Evolutionary conservation across 2,888 invertebrate species (phyloP).

Genomic region (Pammene aurita): DNA sequence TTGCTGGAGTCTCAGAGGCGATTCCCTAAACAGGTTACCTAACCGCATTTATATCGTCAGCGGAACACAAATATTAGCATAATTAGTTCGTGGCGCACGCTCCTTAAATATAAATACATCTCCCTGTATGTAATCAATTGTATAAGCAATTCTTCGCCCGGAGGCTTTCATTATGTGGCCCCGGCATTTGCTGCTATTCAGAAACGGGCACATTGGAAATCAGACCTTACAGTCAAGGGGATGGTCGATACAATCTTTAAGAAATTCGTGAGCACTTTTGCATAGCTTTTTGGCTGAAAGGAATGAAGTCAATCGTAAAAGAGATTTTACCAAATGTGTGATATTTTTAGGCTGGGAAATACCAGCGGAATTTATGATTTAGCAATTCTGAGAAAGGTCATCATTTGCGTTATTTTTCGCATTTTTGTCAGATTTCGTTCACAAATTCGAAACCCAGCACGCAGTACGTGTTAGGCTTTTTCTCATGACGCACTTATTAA

Average conservation of each 20-base stretch:
- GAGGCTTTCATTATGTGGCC: constrained; percentile 40
- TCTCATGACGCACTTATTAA: neutral
- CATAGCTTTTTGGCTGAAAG: constrained; percentile 38
- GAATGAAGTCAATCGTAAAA: constrained; percentile 42
- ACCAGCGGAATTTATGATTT: constrained; percentile 32
- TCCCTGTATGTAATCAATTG: constrained; percentile 52
- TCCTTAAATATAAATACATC: constrained; percentile 59
- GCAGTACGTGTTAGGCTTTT: neutral
- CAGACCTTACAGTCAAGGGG: constrained; percentile 38
- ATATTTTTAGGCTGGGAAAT: constrained; percentile 34
- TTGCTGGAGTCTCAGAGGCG: constrained; percentile 69
- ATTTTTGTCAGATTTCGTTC: neutral
- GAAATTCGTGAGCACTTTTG: constrained; percentile 35
- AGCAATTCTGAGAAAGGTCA: constrained; percentile 19
- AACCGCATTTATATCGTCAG: constrained; percentile 75
- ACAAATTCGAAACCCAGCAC: neutral
- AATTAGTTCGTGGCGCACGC: constrained; percentile 69
- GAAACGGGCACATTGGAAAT: constrained; percentile 31
- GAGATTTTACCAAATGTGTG: constrained; percentile 40
- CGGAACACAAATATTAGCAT: constrained; percentile 75
- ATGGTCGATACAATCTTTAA: constrained; percentile 37
- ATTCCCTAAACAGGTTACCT: constrained; percentile 79
- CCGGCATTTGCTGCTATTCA: constrained; percentile 40
- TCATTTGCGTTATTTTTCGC: constrained; percentile 11
- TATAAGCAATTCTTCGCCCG: constrained; percentile 48